Evolutionary conservation across 2,113 vertebrate genomes (phyloP), one percentile per base, ranked within the genome.

Genomic region (Antigone vipio): DNA sequence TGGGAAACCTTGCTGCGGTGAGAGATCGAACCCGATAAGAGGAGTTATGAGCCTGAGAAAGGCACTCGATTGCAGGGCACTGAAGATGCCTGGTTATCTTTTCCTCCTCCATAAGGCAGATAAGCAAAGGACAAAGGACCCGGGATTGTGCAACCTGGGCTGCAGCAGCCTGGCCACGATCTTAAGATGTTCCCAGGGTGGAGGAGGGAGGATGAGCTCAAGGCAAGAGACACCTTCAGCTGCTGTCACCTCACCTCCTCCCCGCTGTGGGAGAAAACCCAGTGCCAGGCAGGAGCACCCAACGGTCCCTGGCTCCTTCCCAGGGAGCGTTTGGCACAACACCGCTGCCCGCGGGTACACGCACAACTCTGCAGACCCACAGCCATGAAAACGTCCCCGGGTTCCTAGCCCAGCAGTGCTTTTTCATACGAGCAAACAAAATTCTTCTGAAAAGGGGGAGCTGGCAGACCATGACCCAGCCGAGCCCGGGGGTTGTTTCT

Each of bases 21-120:
- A 30, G 93, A 97, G 98, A 97, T 98, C 5, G 14, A 76, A 45
- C 77, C 66, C 5, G 97, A 98, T 98, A 96, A 97, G 92, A 90
- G 84, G 72, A 95, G 89, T 95, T 89, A 92, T 1, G 38, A 96
- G 97, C 96, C 95, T 97, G 97, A 96, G 97, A 97, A 97, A 93
- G 53, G 2, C 64, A 64, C 74, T 38, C 3, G 21, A 90, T 93
- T 95, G 88, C 89, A 94, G 92, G 71, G 92, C 59, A 44, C 22
- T 40, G 85, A 94, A 89, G 94, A 95, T 93, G 76, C 67, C 92
- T 89, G 95, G 62, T 95, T 97, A 95, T 97, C 83, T 97, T 67
- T 86, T 86, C 80, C 95, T 89, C 78, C 89, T 21, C 12, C 35
- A 91, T 95, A 97, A 95, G 68, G 68, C 73, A 94, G 97, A 98